Conservation (phyloP, 2,113 vertebrate genomes). For the Xenus cinereus region DNA sequence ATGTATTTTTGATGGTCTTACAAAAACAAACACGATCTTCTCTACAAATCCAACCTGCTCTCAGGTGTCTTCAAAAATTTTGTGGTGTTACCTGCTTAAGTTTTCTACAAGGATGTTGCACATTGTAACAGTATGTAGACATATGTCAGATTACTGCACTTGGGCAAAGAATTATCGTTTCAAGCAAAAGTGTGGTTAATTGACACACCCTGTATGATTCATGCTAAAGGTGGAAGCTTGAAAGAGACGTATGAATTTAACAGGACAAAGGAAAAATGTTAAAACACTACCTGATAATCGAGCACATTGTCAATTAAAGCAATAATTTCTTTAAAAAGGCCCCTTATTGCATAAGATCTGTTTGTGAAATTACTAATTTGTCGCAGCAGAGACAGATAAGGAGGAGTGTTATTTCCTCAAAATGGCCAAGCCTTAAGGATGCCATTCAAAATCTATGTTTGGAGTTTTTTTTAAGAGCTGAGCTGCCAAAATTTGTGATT, state of each 20-base stretch:
- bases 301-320: background rate
- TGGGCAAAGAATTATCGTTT: background rate
- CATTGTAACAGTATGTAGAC: background rate
- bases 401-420: background rate
- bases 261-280: background rate
- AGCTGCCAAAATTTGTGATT: background rate
- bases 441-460: background rate
- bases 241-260: background rate
- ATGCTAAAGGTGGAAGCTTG: background rate
- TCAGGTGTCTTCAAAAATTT: background rate
- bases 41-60: background rate
- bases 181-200: background rate
- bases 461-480: background rate
- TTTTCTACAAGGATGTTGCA: background rate
- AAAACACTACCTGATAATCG: background rate
- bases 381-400: background rate
- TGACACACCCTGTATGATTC: background rate
- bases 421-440: background rate
- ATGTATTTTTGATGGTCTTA: background rate
- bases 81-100: background rate
- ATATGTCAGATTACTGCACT: background rate
- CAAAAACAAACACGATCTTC: background rate
- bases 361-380: background rate
- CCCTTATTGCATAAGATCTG: background rate
- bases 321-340: background rate